Evolutionary conservation across 2,797 vertebrate species (phyloP).

Genomic region (Falco concolor): DNA sequence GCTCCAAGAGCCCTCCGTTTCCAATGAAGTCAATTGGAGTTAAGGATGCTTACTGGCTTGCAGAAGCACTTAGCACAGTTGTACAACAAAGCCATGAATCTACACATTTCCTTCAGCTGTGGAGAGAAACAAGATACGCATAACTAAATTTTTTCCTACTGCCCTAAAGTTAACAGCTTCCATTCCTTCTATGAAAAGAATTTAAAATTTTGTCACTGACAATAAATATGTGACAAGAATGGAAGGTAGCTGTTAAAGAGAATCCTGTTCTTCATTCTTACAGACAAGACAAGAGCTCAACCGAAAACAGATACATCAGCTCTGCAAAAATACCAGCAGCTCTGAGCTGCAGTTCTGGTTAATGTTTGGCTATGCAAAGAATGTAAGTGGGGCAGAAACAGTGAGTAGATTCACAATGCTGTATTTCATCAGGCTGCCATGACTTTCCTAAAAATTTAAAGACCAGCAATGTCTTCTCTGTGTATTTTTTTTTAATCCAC

Average conservation of each 20-base stretch:
- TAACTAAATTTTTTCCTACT: not conserved
- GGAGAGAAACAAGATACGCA: not conserved
- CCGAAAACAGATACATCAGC: not conserved
- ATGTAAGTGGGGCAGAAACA: not conserved
- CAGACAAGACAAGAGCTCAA: not conserved
- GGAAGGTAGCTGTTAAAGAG: not conserved
- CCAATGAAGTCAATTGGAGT: not conserved
- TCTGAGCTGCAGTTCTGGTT: not conserved
- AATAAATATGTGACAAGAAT: not conserved
- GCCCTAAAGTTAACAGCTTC: not conserved
- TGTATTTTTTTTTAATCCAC: not conserved
- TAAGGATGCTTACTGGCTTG: not conserved
- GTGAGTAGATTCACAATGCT: not conserved
- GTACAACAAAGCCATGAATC: not conserved
- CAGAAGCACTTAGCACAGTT: not conserved
- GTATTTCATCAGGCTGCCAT: not conserved
- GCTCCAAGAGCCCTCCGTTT: not conserved
- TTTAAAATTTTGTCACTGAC: not conserved
- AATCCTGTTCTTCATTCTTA: not conserved
- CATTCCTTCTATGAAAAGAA: not conserved
- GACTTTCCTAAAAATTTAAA: not conserved
- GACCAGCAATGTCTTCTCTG: not conserved
- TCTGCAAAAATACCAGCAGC: not conserved
- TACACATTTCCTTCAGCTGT: not conserved
- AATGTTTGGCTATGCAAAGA: constrained; percentile 6